These are phyloP conservation scores for Poeciliopsis retropinna DNA, from an alignment of 2,113 vertebrate genomes.

Conservation along the genomic window DNA sequence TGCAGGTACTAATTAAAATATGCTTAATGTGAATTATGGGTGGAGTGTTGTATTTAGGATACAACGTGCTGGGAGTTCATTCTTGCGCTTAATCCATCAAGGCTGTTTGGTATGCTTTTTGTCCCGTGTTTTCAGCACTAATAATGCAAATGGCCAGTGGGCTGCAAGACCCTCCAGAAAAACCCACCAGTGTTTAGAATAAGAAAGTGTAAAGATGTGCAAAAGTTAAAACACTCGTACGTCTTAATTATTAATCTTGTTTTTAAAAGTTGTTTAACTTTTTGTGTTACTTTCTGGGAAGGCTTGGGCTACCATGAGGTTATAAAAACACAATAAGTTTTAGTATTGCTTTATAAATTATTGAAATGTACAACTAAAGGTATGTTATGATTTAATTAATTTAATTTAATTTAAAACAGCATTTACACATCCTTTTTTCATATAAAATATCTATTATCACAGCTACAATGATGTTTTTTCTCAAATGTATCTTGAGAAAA, in stretches of 20 bases:
- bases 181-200: background rate
- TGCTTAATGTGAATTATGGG: constrained; percentile 6
- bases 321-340: too few species aligned
- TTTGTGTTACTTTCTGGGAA: too few species aligned
- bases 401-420: background rate
- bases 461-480: background rate
- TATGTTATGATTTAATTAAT: background rate
- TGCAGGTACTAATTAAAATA: constrained; percentile 24
- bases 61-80: background rate
- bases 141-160: too few species aligned
- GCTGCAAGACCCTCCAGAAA: background rate
- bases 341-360: too few species aligned
- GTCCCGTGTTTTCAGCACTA: too few species aligned
- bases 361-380: too few species aligned
- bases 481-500: background rate
- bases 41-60: constrained; percentile 1
- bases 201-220: background rate
- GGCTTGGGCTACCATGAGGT: too few species aligned
- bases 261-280: too few species aligned
- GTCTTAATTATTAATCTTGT: too few species aligned
- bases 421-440: background rate
- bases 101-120: background rate
- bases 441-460: background rate
- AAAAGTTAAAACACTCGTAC: too few species aligned
- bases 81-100: background rate